These are phyloP conservation scores for Potamilus streckersoni DNA, from an alignment of 1,140 invertebrate genomes.

Conservation along the genomic window DNA sequence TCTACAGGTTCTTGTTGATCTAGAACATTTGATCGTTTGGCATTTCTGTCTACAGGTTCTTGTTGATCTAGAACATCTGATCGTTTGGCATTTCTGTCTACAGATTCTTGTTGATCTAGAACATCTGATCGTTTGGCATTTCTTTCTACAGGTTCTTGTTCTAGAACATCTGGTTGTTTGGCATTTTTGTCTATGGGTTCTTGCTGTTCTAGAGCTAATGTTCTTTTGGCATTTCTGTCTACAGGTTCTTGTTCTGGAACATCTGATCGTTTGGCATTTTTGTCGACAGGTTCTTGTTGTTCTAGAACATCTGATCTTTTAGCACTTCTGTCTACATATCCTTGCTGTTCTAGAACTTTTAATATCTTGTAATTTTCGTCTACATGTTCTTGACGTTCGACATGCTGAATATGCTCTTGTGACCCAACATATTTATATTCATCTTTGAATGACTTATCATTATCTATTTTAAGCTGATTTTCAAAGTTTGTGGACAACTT, in stretches of 20 bases:
- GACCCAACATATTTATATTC: neutral
- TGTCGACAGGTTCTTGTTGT: neutral
- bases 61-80: neutral
- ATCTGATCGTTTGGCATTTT: neutral
- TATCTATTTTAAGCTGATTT: neutral
- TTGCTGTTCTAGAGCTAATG: neutral
- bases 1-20: neutral
- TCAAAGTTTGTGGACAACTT: neutral
- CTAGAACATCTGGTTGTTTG: neutral
- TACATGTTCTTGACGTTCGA: neutral
- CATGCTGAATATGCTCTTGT: neutral
- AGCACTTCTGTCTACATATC: neutral
- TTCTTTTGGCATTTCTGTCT: neutral
- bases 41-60: slow-evolving; percentile 1
- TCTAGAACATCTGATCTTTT: neutral
- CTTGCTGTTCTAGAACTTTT: neutral
- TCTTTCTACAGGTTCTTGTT: neutral
- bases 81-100: neutral
- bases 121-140: neutral
- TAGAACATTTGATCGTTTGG: neutral
- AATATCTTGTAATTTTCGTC: too few species aligned
- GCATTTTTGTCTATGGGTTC: neutral
- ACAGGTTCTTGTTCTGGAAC: too few species aligned
- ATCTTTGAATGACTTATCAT: neutral
- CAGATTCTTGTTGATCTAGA: neutral